These are phyloP conservation scores for Polyodon spathula DNA, from an alignment of 2,113 vertebrate species.

Conservation along the genomic window DNA sequence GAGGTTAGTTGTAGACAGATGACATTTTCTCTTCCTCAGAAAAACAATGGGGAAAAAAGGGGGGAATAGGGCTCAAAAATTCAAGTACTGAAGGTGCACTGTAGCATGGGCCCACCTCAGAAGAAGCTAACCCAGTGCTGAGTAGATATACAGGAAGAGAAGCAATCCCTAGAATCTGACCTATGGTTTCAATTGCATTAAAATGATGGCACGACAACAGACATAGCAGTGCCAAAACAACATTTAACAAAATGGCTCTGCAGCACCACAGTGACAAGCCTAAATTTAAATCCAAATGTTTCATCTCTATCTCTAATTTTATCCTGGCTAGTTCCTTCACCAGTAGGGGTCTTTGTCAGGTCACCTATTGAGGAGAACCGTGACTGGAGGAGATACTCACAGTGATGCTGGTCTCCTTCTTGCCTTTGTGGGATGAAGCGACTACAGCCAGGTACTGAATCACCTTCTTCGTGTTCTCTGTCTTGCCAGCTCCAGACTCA, in stretches of 20 bases:
- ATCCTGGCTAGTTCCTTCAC: no score
- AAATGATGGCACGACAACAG: no score
- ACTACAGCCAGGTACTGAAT: constrained; percentile 94
- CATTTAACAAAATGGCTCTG: neutral
- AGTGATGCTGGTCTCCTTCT: constrained; percentile 74
- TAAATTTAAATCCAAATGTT: no score
- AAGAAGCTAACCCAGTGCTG: no score
- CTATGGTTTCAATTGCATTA: no score
- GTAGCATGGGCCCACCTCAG: no score
- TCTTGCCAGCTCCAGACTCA: constrained; percentile 95
- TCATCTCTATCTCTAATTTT: no score
- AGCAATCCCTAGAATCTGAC: no score
- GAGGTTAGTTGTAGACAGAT: neutral
- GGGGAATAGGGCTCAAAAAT: constrained; percentile 7
- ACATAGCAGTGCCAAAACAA: no score
- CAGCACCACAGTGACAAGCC: neutral
- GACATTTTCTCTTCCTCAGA: constrained; percentile 31
- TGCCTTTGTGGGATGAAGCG: constrained; percentile 92
- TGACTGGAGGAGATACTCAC: constrained; percentile 49
- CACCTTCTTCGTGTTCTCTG: constrained; percentile 96
- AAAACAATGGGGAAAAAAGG: no score
- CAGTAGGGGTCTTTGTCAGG: neutral
- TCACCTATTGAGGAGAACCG: neutral
- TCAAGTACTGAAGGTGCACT: no score
- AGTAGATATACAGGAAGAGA: no score